Base-by-base conservation (phyloP, 2,113 vertebrate genomes). In the Brachirus orientalis region DNA sequence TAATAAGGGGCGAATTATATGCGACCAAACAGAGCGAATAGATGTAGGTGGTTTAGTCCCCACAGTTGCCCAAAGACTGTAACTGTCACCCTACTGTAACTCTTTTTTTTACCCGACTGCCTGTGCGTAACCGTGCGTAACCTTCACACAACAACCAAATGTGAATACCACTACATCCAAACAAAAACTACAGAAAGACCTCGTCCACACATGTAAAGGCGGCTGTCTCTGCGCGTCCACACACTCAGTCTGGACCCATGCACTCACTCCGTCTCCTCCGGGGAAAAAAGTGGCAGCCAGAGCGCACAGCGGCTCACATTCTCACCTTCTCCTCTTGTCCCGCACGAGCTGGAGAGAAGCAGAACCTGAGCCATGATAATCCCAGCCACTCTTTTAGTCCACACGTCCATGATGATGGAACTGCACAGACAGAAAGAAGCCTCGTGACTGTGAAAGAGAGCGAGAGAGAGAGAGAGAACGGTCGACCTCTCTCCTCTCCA, bases 301-400 rank as follows among this genome's bases (percentile, higher is more conserved):
- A 38, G 18, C 62, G 38, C 73, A 2, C 40, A 10, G 1, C 10
- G 4, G 12, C 10, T 1, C 10, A 5, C 5, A 14, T 12, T n/a
- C 83, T 89, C 70, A 89, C 88, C 88, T 86, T 79, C 72, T 70
- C 59, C 82, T 28, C 18, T 45, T 20, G 80, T 79, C 83, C 88
- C 69, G 62, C 0, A 3, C 20, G 55, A 56, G 72, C 69, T 54
- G 46, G 1, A 48, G n/a, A 86, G 77, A 44, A 84, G 52, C 69
- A 87, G 64, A 10, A 84, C 13, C 5, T 20, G 74, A 52, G 52
- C 36, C 20, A 81, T 83, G 28, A 81, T 83, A 82, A 86, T 88
- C 72, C 88, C 50, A 62, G 18, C 18, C 47, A 63, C 12, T 40
- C 51, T 36, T 52, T 65, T 65, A 83, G 44, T 85, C 83, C 77